Percentiles rank a stretch among this genome's conserved stretches.
Evolutionary conservation across 2,797 vertebrate species (phyloP).

Genomic region (Dicrostonyx torquatus): DNA sequence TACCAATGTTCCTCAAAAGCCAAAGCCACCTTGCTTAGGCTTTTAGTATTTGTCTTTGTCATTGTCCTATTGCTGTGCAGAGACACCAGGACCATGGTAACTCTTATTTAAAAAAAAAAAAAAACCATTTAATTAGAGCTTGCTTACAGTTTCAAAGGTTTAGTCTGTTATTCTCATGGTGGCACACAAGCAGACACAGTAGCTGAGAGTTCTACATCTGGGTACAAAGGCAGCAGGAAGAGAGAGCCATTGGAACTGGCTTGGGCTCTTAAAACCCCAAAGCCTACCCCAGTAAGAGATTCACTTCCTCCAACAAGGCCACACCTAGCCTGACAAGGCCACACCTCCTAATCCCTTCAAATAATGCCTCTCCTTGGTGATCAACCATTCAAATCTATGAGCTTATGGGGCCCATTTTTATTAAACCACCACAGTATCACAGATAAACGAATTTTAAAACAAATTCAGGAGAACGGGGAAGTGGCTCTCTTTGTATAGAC

Average conservation of each 20-base stretch:
- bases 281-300: neutral
- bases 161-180: neutral
- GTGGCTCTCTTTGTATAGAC: neutral
- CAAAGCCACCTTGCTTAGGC: neutral
- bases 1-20: neutral
- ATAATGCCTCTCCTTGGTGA: neutral
- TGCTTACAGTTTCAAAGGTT: neutral
- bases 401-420: neutral
- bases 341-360: neutral
- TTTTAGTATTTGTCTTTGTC: neutral
- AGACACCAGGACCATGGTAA: neutral
- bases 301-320: neutral
- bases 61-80: neutral
- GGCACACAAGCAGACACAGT: neutral
- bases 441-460: neutral
- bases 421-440: too few relatives aligned
- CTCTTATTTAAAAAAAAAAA: neutral
- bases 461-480: neutral
- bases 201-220: neutral
- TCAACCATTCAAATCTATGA: neutral
- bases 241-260: neutral
- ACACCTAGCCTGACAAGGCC: neutral
- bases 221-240: neutral
- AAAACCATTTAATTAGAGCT: neutral
- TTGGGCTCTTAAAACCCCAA: neutral